These are phyloP conservation scores for Psylliodes chrysocephalus DNA, from an alignment of 2,888 invertebrate species.

Conservation along the genomic window DNA sequence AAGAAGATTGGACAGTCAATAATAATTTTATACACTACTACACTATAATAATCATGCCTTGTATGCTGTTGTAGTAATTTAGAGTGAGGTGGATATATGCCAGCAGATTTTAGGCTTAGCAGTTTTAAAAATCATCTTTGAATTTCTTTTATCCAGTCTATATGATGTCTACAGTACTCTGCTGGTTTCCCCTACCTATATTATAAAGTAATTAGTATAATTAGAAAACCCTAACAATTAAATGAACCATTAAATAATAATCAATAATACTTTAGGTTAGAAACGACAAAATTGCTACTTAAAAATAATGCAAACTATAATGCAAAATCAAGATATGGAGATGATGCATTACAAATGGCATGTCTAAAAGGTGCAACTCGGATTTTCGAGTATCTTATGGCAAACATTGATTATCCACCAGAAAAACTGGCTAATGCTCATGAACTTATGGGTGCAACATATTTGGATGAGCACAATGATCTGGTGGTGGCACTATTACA, in stretches of 20 bases:
- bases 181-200: too few relatives aligned
- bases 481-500: slow-evolving; percentile 75
- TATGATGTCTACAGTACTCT: too few relatives aligned
- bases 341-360: slow-evolving; percentile 89
- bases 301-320: slow-evolving; percentile 83
- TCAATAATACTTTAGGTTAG: slow-evolving; percentile 66
- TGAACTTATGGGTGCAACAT: slow-evolving; percentile 89
- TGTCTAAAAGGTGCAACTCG: slow-evolving; percentile 82
- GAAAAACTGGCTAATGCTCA: slow-evolving; percentile 84
- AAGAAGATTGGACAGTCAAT: too few relatives aligned
- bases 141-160: too few relatives aligned
- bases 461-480: slow-evolving; percentile 88
- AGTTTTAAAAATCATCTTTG: too few relatives aligned
- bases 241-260: not conserved
- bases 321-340: slow-evolving; percentile 81
- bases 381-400: slow-evolving; percentile 77
- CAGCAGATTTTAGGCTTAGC: too few relatives aligned
- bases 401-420: slow-evolving; percentile 70
- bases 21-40: too few relatives aligned
- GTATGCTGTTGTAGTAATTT: too few relatives aligned
- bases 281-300: slow-evolving; percentile 84
- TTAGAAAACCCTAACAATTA: too few relatives aligned
- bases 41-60: too few relatives aligned
- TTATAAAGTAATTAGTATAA: too few relatives aligned
- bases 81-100: too few relatives aligned